phyloP scores from a whole-genome alignment of 1,140 invertebrate genomes.

The Parasteatoda tepidariorum region DNA sequence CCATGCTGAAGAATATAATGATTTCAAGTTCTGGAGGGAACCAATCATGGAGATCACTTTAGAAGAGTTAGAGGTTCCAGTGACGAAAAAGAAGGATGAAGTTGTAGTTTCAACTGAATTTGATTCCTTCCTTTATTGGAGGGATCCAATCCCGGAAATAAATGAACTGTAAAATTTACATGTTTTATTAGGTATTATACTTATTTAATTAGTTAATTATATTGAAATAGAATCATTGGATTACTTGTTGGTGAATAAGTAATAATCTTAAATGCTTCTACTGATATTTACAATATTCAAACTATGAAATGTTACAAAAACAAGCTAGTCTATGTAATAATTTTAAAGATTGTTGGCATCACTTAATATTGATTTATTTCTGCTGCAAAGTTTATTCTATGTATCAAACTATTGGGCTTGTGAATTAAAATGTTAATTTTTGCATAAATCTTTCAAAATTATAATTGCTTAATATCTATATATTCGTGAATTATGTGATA shows the following conservation, averaged over 20 bases:
- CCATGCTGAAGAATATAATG: constrained; percentile 28
- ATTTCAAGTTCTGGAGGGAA: constrained; percentile 56
- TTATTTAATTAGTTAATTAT: background rate
- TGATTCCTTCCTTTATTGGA: constrained; percentile 55
- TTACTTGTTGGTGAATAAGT: background rate
- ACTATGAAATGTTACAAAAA: background rate
- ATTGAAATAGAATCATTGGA: background rate
- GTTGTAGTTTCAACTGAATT: background rate
- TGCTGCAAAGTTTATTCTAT: no score
- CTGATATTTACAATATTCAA: background rate
- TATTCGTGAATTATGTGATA: no score
- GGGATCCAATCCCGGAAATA: constrained; percentile 44
- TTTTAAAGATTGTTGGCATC: background rate
- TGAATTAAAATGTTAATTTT: no score
- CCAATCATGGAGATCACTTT: constrained; percentile 40
- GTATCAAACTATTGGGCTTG: no score
- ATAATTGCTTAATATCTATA: no score
- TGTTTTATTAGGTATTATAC: background rate
- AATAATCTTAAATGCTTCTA: background rate
- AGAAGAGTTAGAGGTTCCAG: constrained; percentile 10
- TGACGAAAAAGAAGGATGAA: background rate
- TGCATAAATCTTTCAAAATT: no score
- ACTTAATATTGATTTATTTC: no score
- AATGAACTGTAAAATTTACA: constrained; percentile 27
- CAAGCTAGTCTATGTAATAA: background rate